Percentiles rank a stretch among this genome's conserved stretches.
phyloP scores from a whole-genome alignment of 2,888 invertebrate genomes.

The Gerris lacustris region DNA sequence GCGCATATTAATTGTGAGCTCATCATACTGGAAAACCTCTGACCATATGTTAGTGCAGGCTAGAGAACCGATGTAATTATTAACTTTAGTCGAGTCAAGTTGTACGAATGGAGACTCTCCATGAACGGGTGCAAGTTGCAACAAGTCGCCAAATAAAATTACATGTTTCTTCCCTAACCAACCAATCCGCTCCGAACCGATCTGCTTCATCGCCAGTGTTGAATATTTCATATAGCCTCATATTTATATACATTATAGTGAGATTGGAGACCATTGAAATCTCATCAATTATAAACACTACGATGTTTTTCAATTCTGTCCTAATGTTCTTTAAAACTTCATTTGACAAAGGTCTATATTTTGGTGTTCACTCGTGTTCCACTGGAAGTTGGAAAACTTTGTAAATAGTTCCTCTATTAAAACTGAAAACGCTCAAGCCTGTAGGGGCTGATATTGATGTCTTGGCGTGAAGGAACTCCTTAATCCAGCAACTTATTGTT shows the following conservation, averaged over 20 bases:
- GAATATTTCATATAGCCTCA: constrained; percentile 31
- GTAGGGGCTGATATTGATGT: constrained; percentile 29
- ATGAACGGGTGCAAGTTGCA: constrained; percentile 33
- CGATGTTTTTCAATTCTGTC: constrained; percentile 29
- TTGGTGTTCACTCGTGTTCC: constrained; percentile 32
- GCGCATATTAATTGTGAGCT: constrained; percentile 24
- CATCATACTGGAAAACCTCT: constrained; percentile 21
- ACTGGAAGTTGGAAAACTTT: constrained; percentile 32
- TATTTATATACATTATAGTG: constrained; percentile 29
- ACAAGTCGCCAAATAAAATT: constrained; percentile 33
- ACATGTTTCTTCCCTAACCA: constrained; percentile 33
- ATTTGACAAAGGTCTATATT: constrained; percentile 31
- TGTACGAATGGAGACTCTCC: constrained; percentile 30
- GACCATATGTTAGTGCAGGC: constrained; percentile 25
- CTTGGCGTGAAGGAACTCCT: neutral
- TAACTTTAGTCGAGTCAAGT: neutral
- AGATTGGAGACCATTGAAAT: constrained; percentile 31
- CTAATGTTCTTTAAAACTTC: constrained; percentile 29
- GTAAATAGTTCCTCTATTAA: constrained; percentile 33
- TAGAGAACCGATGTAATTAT: neutral
- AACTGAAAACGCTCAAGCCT: constrained; percentile 34
- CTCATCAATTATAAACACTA: constrained; percentile 32
- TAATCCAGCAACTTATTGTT: constrained; percentile 9
- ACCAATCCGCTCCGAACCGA: too few species aligned
- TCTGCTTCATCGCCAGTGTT: constrained; percentile 29